Conservation (phyloP, 2,113 vertebrate genomes). For the Polypterus bichir region DNA sequence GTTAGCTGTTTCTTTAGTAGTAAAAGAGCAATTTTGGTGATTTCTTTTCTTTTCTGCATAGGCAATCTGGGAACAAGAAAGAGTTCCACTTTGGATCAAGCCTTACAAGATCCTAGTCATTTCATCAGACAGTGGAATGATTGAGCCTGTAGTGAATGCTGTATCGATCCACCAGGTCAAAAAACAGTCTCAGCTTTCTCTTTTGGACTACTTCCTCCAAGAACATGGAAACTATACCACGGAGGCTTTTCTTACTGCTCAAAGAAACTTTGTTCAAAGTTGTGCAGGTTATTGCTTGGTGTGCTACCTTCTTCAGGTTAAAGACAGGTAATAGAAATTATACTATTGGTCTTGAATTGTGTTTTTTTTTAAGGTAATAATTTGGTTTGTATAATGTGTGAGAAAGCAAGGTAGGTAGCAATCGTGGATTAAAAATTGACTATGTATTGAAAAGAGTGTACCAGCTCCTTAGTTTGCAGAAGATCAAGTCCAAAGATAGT, state of each 20-base stretch:
- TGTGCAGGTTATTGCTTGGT: slow-evolving; percentile 85
- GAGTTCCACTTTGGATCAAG: slow-evolving; percentile 83
- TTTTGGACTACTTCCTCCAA: slow-evolving; percentile 87
- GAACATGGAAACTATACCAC: slow-evolving; percentile 73
- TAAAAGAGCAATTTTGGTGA: no score
- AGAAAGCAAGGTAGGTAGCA: no score
- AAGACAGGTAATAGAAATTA: slow-evolving; percentile 63
- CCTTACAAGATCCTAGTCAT: slow-evolving; percentile 93
- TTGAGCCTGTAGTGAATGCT: slow-evolving; percentile 84
- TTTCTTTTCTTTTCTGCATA: slow-evolving; percentile 24
- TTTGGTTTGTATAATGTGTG: no score
- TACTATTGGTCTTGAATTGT: no score
- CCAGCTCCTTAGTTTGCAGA: no score
- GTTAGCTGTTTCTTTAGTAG: no score
- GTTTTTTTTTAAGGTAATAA: no score
- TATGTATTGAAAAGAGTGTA: no score
- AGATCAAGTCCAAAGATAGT: no score
- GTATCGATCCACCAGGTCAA: slow-evolving; percentile 94
- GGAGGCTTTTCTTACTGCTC: slow-evolving; percentile 77
- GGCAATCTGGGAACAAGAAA: slow-evolving; percentile 85
- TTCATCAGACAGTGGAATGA: slow-evolving; percentile 90
- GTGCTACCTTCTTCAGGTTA: slow-evolving; percentile 92
- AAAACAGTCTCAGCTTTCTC: slow-evolving; percentile 81
- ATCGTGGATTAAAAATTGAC: no score
- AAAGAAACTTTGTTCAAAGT: slow-evolving; percentile 86